phyloP scores from a whole-genome alignment of 2,888 invertebrate species.

The Pomacea canaliculata region DNA sequence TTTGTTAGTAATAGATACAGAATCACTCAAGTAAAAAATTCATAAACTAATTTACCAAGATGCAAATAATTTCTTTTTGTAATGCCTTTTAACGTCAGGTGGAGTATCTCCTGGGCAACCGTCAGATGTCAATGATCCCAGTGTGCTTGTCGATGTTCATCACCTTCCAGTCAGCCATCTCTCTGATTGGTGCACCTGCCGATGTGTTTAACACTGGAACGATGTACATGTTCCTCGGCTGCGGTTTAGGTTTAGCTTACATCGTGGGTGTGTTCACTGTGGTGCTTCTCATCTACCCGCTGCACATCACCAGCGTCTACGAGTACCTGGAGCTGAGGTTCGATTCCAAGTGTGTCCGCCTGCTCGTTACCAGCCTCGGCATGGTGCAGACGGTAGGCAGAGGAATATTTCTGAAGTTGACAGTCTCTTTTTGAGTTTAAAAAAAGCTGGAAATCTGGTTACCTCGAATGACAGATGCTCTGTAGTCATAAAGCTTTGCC shows the following conservation, averaged over 20 bases:
- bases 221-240: conserved; percentile 33
- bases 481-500: no score
- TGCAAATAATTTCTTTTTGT: no score
- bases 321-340: conserved; percentile 49
- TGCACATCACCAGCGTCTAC: conserved; percentile 48
- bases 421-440: no score
- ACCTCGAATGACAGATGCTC: no score
- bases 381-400: conserved; percentile 45
- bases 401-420: no score
- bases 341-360: conserved; percentile 40
- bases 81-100: conserved; percentile 10
- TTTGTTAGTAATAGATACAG: no score
- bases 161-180: conserved; percentile 53
- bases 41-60: no score
- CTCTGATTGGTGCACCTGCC: conserved; percentile 45
- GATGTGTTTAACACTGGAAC: conserved; percentile 45
- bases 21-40: no score
- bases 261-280: conserved; percentile 36
- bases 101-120: conserved; percentile 48
- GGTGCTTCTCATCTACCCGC: conserved; percentile 45
- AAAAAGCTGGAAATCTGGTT: no score
- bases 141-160: conserved; percentile 53
- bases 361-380: conserved; percentile 40
- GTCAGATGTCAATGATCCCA: conserved; percentile 41
- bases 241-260: conserved; percentile 35